Evolutionary conservation across 2,797 vertebrate species (phyloP).

Genomic region (Artibeus jamaicensis): DNA sequence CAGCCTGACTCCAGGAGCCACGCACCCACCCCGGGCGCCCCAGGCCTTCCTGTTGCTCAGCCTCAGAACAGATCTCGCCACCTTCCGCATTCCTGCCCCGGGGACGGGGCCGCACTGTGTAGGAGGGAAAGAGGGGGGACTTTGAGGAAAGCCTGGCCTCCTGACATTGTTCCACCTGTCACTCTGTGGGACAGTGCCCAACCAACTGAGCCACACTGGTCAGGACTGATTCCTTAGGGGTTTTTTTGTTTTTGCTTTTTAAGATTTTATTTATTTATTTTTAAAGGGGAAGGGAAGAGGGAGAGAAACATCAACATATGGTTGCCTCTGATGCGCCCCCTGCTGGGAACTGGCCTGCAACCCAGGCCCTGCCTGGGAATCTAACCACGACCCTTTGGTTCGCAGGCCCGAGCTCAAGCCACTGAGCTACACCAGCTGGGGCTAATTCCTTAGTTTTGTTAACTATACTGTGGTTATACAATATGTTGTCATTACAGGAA

Average conservation of each 20-base stretch:
- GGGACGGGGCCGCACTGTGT: not conserved
- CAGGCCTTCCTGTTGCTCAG: not conserved
- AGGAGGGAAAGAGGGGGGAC: not conserved
- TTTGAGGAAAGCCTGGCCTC: not conserved
- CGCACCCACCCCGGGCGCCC: accelerated
- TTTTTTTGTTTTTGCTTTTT: no score
- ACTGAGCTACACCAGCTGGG: not conserved
- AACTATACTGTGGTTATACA: not conserved
- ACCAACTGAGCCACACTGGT: no score
- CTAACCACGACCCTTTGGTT: no score
- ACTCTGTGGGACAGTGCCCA: no score
- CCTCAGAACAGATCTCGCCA: not conserved
- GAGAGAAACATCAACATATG: not conserved
- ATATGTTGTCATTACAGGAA: not conserved
- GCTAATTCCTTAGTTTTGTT: not conserved
- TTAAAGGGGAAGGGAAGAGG: not conserved
- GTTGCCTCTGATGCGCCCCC: not conserved
- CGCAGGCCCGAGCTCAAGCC: no score
- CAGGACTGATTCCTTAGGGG: no score
- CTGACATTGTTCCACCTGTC: not conserved
- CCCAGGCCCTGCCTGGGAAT: no score
- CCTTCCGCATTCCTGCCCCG: no score
- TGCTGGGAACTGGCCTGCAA: not conserved
- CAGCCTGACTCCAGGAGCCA: not conserved
- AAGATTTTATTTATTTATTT: not conserved